These are phyloP conservation scores for Trialeurodes vaporariorum DNA, from an alignment of 1,140 invertebrate genomes.

Conservation along the genomic window DNA sequence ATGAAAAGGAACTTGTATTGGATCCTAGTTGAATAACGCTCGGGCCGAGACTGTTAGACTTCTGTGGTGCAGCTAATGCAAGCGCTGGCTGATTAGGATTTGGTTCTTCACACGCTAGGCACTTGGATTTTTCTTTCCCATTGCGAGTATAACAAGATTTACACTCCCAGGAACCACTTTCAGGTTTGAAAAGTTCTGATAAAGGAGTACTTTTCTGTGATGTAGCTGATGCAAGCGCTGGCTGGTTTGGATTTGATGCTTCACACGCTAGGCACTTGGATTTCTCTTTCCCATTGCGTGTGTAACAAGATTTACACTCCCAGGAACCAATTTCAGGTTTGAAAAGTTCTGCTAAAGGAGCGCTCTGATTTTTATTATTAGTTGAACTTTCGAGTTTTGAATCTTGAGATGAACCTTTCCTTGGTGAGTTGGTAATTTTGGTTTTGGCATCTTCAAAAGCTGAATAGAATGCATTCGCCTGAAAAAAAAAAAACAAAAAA, in stretches of 20 bases:
- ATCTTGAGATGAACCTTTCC: constrained; percentile 10
- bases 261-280: constrained; percentile 55
- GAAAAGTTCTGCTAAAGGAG: constrained; percentile 41
- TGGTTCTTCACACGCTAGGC: constrained; percentile 53
- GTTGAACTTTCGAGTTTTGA: no score
- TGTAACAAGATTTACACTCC: constrained; percentile 66
- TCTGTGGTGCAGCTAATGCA: no score
- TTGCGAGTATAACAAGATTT: constrained; percentile 61
- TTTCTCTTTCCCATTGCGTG: constrained; percentile 47
- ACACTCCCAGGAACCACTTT: constrained; percentile 70
- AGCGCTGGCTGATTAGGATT: no score
- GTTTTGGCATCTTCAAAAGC: constrained; percentile 31
- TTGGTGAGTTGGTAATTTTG: constrained; percentile 6
- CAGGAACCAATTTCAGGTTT: constrained; percentile 60
- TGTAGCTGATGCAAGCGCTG: background rate
- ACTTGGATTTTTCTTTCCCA: constrained; percentile 40
- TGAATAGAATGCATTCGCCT: constrained; percentile 34
- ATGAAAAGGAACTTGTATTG: no score
- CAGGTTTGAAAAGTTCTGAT: constrained; percentile 49
- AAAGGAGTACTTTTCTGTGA: constrained; percentile 20
- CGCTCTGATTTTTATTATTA: no score
- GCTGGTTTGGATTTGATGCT: constrained; percentile 35
- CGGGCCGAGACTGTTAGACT: no score
- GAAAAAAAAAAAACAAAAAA: constrained; percentile 17
- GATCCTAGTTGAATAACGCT: no score